phyloP scores from a whole-genome alignment of 2,888 invertebrate species.

The Rotaria magnacalcarata region DNA sequence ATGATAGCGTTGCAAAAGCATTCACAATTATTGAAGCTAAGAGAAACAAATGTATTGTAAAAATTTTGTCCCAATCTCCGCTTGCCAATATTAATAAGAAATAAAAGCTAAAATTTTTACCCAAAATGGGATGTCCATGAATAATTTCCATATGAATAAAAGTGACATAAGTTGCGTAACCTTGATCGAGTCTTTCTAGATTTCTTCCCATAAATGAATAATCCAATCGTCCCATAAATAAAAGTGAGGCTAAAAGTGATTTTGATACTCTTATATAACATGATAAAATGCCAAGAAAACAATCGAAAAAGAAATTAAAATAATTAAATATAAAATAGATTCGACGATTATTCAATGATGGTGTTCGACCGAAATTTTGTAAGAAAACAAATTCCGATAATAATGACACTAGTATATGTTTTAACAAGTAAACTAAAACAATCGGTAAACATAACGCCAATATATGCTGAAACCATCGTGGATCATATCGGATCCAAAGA shows the following conservation, averaged over 20 bases:
- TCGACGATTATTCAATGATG: constrained; percentile 41
- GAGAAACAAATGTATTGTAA: too few relatives aligned
- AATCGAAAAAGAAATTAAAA: constrained; percentile 47
- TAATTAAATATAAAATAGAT: constrained; percentile 43
- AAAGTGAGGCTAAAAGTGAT: constrained; percentile 41
- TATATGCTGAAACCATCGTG: constrained; percentile 38
- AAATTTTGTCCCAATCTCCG: too few relatives aligned
- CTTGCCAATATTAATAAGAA: not conserved
- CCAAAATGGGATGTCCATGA: constrained; percentile 45
- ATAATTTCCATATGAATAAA: constrained; percentile 46
- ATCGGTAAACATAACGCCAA: constrained; percentile 41
- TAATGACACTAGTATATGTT: constrained; percentile 40
- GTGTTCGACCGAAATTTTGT: constrained; percentile 28
- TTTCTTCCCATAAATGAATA: constrained; percentile 44
- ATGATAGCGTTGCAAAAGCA: too few relatives aligned
- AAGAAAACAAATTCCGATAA: constrained; percentile 39
- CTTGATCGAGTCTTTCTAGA: constrained; percentile 44
- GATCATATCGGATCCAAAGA: constrained; percentile 41
- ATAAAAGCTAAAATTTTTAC: not conserved
- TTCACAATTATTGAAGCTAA: too few relatives aligned
- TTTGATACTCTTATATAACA: constrained; percentile 43
- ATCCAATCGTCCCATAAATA: constrained; percentile 45
- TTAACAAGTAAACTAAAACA: constrained; percentile 39
- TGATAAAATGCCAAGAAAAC: constrained; percentile 43
- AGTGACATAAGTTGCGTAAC: constrained; percentile 44